Evolutionary conservation across 2,888 invertebrate species (phyloP), one percentile per base, ranked within the genome.

Genomic region (Ormyrus rosae): DNA sequence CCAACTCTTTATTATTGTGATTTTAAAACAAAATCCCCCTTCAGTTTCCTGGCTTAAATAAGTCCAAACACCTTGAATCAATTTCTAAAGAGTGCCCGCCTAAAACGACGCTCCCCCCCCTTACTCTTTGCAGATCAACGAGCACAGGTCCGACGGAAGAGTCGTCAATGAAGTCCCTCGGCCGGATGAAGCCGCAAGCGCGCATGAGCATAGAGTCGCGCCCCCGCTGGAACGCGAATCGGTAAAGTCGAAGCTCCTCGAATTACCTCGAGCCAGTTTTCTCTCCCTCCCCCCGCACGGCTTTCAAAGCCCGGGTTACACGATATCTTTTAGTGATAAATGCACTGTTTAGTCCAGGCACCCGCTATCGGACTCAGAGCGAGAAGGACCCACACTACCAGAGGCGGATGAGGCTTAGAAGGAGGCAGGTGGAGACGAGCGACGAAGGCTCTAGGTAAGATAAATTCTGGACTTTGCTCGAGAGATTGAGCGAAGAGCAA

Each of bases 341-440:
- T 65, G 11, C 74, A 67, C 45, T 19, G 50, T 79, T 83, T 84
- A 90, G 90, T 83, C 96, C 96, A 6, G 94, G 94, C 46, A 95
- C 95, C 9, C 95, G 96, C 86, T 97, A 97, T 88, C 93, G 96
- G 81, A 97, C 97, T 87, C 97, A 97, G 91, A 97, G 97, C 87
- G 97, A 97, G 89, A 96, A 97, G 86, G 97, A 97, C 91, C 96
- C 96, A 0, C 94, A 96, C 89, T 96, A 96, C 86, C 94, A 94
- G 81, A 92, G 94, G 82, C 95, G 95, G 90, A 91, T 94, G 75
- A 92, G 94, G 19, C 93, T 94, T 86, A 94, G 94, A 88, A 92
- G 94, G 83, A 93, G 95, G 80, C 91, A 90, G 70, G 48, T 89
- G 8, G 91, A 91, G 81, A 89, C 90, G 5, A 92, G 91, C 82